These are phyloP conservation scores for Leucophenga maculata DNA, from an alignment of 2,888 invertebrate species.

Conservation along the genomic window DNA sequence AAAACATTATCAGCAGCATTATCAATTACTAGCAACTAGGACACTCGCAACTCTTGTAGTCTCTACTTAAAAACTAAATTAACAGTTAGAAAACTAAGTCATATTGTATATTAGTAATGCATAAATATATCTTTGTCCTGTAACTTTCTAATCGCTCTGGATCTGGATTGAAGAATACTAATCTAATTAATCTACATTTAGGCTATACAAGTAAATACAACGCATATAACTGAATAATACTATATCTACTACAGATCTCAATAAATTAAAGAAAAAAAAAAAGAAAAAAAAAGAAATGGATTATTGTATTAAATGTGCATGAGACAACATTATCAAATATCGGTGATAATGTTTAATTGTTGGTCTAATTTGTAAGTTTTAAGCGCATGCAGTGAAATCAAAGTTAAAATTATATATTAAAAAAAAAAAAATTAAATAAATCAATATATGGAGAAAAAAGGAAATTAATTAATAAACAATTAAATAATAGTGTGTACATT, in stretches of 20 bases:
- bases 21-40: slow-evolving; percentile 29
- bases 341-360: slow-evolving; percentile 44
- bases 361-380: slow-evolving; percentile 52
- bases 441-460: slow-evolving; percentile 37
- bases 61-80: not conserved
- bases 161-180: not conserved
- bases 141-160: slow-evolving; percentile 62
- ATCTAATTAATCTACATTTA: not conserved
- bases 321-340: not conserved
- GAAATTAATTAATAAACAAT: slow-evolving; percentile 57
- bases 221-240: too few relatives aligned
- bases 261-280: too few relatives aligned
- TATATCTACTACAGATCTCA: too few relatives aligned
- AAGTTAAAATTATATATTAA: slow-evolving; percentile 39
- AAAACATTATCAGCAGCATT: slow-evolving; percentile 7
- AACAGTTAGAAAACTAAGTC: not conserved
- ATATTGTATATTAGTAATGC: slow-evolving; percentile 4
- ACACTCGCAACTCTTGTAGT: slow-evolving; percentile 24
- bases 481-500: slow-evolving; percentile 8
- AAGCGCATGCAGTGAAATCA: slow-evolving; percentile 39
- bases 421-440: slow-evolving; percentile 12
- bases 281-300: too few relatives aligned
- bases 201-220: too few relatives aligned
- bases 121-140: slow-evolving; percentile 53
- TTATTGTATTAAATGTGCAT: not conserved